phyloP scores from a whole-genome alignment of 2,797 vertebrate genomes.

The Mus caroli region DNA sequence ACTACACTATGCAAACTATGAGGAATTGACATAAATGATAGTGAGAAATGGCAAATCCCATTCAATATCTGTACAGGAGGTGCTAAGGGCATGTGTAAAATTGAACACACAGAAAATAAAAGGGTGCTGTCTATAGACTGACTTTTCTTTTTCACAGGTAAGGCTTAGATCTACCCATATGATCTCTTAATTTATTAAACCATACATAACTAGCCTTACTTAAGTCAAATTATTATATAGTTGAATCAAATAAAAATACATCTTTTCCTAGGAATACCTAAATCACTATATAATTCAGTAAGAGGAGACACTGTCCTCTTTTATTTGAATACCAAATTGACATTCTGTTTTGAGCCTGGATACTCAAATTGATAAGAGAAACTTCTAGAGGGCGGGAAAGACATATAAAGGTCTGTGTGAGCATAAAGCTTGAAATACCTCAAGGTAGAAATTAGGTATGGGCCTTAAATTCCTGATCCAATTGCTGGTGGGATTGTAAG shows the following conservation, averaged over 20 bases:
- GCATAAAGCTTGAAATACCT: too few species aligned
- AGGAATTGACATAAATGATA: neutral
- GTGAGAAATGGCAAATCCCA: neutral
- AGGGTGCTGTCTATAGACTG: neutral
- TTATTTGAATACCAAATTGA: neutral
- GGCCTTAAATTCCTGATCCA: too few species aligned
- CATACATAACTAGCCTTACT: neutral
- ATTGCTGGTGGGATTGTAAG: too few species aligned
- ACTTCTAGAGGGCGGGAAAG: neutral
- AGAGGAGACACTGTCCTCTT: accelerated
- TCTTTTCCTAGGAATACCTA: neutral
- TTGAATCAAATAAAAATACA: slow-evolving; percentile 20
- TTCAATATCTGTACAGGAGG: neutral
- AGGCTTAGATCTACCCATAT: neutral
- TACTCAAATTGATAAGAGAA: neutral
- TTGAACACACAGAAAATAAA: neutral
- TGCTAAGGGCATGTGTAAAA: neutral
- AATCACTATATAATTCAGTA: neutral
- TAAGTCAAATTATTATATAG: neutral
- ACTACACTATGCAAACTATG: neutral
- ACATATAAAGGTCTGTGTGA: accelerated
- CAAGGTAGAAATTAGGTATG: too few species aligned
- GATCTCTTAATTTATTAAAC: neutral
- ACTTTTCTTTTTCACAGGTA: neutral
- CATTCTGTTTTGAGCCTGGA: neutral